These are phyloP conservation scores for Pandemis heparana DNA, from an alignment of 2,888 invertebrate species.

Conservation along the genomic window DNA sequence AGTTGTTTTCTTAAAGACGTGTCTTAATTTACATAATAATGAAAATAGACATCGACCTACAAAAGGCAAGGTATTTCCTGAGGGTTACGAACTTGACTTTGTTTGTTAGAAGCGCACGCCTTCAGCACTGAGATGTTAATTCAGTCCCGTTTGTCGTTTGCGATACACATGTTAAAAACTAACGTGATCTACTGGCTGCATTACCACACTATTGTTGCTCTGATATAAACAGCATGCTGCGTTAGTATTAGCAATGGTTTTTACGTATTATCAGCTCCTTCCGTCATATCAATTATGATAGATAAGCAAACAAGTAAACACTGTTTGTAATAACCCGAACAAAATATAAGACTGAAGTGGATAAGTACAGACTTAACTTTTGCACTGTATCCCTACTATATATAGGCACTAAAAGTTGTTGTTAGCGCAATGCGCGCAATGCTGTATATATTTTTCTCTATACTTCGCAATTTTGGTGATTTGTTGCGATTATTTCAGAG, in stretches of 20 bases:
- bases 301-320: slow-evolving; percentile 10
- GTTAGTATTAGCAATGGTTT: slow-evolving; percentile 17
- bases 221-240: slow-evolving; percentile 13
- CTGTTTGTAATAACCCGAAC: neutral
- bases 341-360: neutral
- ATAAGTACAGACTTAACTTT: neutral
- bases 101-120: slow-evolving; percentile 40
- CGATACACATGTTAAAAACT: slow-evolving; percentile 33
- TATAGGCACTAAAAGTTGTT: too few species aligned
- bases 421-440: too few species aligned
- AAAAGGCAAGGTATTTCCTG: slow-evolving; percentile 23
- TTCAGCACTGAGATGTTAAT: slow-evolving; percentile 45
- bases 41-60: slow-evolving; percentile 21
- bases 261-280: slow-evolving; percentile 9
- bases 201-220: slow-evolving; percentile 26
- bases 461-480: too few species aligned
- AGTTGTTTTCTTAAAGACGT: neutral
- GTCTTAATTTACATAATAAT: slow-evolving; percentile 22
- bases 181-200: slow-evolving; percentile 16
- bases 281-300: slow-evolving; percentile 10
- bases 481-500: too few species aligned
- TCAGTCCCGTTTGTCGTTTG: slow-evolving; percentile 46
- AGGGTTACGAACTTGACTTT: slow-evolving; percentile 47
- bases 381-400: neutral
- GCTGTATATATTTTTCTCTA: too few species aligned